Percentiles rank a stretch among this genome's conserved stretches.
Evolutionary conservation across 2,113 vertebrate genomes (phyloP).

Genomic region (Heteronetta atricapilla): DNA sequence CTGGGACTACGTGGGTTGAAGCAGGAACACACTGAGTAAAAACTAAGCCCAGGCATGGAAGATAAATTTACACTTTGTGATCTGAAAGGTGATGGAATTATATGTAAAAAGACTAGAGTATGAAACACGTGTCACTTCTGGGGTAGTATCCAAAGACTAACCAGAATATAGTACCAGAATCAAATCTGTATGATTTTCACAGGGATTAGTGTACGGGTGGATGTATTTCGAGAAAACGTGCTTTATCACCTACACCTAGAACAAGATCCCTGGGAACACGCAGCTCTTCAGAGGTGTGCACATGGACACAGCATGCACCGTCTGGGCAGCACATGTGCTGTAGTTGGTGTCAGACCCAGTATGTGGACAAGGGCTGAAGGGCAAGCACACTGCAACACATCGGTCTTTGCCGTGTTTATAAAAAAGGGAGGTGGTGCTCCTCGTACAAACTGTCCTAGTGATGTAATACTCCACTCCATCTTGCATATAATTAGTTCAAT

Average conservation of each 20-base stretch:
- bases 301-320: fast-evolving
- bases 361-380: neutral
- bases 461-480: neutral
- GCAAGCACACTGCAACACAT: neutral
- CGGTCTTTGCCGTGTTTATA: neutral
- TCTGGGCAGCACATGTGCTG: neutral
- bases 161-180: neutral
- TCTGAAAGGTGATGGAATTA: neutral
- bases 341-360: neutral
- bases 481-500: neutral
- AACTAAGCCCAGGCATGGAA: neutral
- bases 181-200: neutral
- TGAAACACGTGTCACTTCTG: neutral
- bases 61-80: neutral
- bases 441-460: neutral
- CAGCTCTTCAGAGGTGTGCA: neutral
- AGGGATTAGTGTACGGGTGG: neutral
- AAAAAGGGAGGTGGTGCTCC: neutral
- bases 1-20: neutral
- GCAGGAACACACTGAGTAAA: neutral
- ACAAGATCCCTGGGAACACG: neutral
- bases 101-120: neutral
- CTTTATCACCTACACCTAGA: neutral
- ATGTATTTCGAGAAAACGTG: neutral
- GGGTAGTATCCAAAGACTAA: neutral